These are phyloP conservation scores for Tragelaphus buxtoni DNA, from an alignment of 2,113 vertebrate species.

Conservation along the genomic window DNA sequence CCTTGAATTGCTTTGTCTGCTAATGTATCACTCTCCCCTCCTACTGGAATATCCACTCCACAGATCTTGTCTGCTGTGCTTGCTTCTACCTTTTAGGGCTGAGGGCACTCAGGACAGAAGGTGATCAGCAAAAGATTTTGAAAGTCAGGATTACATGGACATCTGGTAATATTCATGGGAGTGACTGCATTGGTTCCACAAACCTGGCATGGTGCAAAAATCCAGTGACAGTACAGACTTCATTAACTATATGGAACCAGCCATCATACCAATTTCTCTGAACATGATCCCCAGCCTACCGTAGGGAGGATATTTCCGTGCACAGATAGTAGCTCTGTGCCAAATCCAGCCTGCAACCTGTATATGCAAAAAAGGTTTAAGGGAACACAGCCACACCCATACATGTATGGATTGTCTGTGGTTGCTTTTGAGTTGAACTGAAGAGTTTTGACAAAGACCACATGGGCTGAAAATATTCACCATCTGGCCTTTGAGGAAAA, in stretches of 20 bases:
- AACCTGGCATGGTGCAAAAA: neutral
- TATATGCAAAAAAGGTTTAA: neutral
- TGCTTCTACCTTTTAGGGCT: no score
- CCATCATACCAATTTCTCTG: neutral
- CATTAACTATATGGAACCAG: neutral
- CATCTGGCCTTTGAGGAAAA: neutral
- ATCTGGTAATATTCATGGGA: rapidly evolving
- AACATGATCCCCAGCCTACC: neutral
- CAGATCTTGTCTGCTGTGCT: neutral
- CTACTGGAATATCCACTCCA: neutral
- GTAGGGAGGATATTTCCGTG: neutral
- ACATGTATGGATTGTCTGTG: rapidly evolving
- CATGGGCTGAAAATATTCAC: neutral
- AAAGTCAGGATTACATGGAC: neutral
- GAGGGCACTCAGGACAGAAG: neutral
- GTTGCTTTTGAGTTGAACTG: neutral
- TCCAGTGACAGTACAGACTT: neutral
- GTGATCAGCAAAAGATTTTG: neutral
- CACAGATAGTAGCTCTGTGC: neutral
- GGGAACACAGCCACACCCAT: neutral
- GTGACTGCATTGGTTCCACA: neutral
- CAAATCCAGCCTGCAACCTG: neutral
- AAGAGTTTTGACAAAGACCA: neutral
- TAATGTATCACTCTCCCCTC: neutral
- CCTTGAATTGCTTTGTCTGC: neutral